phyloP scores from a whole-genome alignment of 2,113 vertebrate genomes.

The Odocoileus hemionus region DNA sequence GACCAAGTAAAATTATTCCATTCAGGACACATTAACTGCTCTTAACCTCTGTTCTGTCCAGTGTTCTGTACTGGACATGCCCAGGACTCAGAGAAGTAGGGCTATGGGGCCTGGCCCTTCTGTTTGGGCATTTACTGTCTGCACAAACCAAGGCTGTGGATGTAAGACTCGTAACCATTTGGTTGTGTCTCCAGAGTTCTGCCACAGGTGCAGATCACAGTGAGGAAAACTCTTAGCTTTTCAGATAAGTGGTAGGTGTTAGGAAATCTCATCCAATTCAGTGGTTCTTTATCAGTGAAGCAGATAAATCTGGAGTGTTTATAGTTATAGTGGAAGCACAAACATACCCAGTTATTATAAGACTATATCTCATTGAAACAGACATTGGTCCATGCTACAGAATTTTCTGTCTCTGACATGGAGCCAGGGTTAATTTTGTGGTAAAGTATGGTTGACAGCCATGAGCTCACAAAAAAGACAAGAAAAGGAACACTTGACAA shows the following conservation, averaged over 20 bases:
- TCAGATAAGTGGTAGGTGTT: neutral
- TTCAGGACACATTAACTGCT: neutral
- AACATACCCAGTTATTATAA: neutral
- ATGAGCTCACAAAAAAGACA: neutral
- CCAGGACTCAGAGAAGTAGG: neutral
- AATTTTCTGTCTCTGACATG: neutral
- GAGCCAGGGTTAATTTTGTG: neutral
- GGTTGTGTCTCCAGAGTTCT: neutral
- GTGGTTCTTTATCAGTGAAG: neutral
- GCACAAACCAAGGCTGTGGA: neutral
- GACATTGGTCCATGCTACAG: neutral
- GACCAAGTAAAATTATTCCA: neutral
- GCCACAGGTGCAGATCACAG: neutral
- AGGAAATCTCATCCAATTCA: neutral
- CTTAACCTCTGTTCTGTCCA: neutral
- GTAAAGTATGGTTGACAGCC: neutral
- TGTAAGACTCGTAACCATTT: neutral
- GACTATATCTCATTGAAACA: neutral
- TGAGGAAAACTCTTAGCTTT: neutral
- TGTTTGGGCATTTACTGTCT: neutral
- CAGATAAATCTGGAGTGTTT: neutral
- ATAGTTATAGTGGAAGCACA: neutral
- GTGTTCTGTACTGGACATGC: neutral
- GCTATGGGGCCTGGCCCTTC: neutral
- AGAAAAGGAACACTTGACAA: neutral